These are phyloP conservation scores for Aplochiton taeniatus DNA, from an alignment of 2,797 vertebrate species.

Conservation along the genomic window DNA sequence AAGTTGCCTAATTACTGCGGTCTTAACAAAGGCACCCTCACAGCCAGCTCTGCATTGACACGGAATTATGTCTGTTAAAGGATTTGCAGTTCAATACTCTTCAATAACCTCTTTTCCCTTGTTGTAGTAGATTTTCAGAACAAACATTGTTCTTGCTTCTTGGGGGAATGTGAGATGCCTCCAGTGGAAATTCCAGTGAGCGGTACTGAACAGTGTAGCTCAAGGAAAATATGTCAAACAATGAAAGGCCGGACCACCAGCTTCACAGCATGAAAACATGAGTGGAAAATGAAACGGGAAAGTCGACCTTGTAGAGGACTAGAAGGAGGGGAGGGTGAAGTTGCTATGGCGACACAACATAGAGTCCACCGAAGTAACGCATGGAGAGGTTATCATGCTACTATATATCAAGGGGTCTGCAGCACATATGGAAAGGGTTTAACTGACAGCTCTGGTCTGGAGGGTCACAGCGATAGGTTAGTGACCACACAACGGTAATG, in stretches of 20 bases:
- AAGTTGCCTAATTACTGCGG: not conserved
- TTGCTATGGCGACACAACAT: constrained; percentile 25
- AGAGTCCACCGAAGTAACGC: not conserved
- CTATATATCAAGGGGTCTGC: not conserved
- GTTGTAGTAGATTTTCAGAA: not conserved
- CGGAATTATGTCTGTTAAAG: constrained; percentile 37
- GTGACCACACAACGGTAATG: not conserved
- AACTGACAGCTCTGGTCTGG: not conserved
- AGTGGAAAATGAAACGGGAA: constrained; percentile 23
- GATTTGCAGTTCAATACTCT: constrained; percentile 45
- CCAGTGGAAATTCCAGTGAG: constrained; percentile 42
- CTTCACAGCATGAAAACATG: constrained; percentile 10
- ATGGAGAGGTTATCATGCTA: not conserved
- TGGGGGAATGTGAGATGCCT: constrained; percentile 25
- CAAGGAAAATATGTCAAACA: constrained; percentile 27
- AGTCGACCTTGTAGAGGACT: not conserved
- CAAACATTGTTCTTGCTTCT: constrained; percentile 39
- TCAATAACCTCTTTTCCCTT: constrained; percentile 39
- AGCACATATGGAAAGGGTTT: constrained; percentile 2
- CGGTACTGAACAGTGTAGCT: constrained; percentile 34
- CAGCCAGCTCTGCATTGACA: constrained; percentile 51
- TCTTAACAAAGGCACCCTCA: constrained; percentile 56
- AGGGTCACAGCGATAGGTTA: not conserved
- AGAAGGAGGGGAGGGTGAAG: constrained; percentile 2
- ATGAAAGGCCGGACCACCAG: constrained; percentile 35